phyloP scores from a whole-genome alignment of 2,888 invertebrate species.

The Caenorhabditis macrosperma region DNA sequence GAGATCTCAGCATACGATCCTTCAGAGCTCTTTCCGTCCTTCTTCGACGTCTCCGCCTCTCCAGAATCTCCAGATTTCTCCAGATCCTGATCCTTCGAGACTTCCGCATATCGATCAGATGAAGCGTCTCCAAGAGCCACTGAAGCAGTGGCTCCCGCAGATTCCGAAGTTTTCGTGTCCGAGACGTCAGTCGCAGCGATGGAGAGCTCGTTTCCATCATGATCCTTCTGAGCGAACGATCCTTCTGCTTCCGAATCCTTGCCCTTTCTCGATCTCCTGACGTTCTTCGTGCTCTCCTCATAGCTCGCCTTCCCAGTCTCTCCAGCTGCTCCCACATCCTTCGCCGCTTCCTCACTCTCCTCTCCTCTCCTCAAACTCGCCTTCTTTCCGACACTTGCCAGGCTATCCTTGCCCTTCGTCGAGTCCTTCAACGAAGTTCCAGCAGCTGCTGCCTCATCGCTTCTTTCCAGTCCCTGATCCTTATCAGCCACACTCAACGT shows the following conservation, averaged over 20 bases:
- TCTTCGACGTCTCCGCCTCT: background rate
- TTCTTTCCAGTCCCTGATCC: background rate
- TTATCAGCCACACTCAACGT: slow-evolving; percentile 12
- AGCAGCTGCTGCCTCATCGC: background rate
- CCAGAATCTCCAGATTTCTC: background rate
- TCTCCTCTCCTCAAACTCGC: slow-evolving; percentile 15
- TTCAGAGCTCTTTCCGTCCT: background rate
- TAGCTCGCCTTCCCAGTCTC: slow-evolving; percentile 13
- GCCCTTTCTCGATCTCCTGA: slow-evolving; percentile 26
- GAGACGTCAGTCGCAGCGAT: background rate
- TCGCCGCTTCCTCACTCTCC: background rate
- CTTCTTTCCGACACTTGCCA: slow-evolving; percentile 10
- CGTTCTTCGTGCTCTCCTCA: slow-evolving; percentile 31
- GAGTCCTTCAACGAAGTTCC: background rate
- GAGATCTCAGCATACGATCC: slow-evolving; percentile 28
- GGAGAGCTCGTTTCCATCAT: slow-evolving; percentile 10
- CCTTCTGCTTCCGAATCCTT: background rate
- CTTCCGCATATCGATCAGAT: background rate
- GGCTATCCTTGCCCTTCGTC: slow-evolving; percentile 15
- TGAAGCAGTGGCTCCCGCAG: background rate
- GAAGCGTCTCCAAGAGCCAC: background rate
- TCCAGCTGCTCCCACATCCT: background rate
- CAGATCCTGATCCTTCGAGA: background rate
- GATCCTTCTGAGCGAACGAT: background rate
- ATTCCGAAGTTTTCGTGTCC: background rate